Evolutionary conservation across 2,888 invertebrate species (phyloP), one percentile per base, ranked within the genome.

Genomic region (Tetheella fluctuosa): DNA sequence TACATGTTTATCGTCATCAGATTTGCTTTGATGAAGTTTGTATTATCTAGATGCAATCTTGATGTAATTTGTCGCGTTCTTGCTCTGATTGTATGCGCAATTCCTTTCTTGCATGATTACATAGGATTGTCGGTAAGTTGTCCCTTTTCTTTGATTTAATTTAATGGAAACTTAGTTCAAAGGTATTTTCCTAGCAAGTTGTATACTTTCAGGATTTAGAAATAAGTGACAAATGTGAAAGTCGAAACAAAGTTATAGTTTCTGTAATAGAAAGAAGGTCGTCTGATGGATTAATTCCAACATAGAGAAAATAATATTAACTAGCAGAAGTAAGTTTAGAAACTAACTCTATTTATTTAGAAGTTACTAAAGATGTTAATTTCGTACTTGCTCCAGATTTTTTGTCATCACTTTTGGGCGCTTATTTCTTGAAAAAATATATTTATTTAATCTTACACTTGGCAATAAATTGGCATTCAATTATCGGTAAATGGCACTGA

Each of bases 161-260:
- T 39, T 15, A 39, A 39, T 39, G 1, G 39, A 13, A 15, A n/a
- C 39, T 39, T 15, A 15, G 3, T 2, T 39, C 2, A 39, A 39
- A 15, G 13, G 2, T 39, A 15, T 6, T 4, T 25, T 25, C 25
- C 25, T 25, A 25, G 25, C 25, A 4, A 25, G 25, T 25, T 25
- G n/a, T n/a, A 25, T 6, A 25, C 25, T 25, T 25, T 25, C 25
- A 4, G 12, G 34, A 34, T 39, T 39, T 39, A 5, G 15, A 15
- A 15, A 15, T 42, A 1, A 42, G 17, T 4, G 17, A 42, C 17
- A 7, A 42, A 42, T 17, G 17, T 48, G 10, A 48, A 48, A 48
- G 48, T 48, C 20, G 48, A 48, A 48, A 42, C n/a, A 17, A 42
- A 42, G 42, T 42, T 42, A 17, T n/a, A 42, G 42, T 42, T 17